These are phyloP conservation scores for Glareola pratincola DNA, from an alignment of 2,113 vertebrate genomes.

Conservation along the genomic window DNA sequence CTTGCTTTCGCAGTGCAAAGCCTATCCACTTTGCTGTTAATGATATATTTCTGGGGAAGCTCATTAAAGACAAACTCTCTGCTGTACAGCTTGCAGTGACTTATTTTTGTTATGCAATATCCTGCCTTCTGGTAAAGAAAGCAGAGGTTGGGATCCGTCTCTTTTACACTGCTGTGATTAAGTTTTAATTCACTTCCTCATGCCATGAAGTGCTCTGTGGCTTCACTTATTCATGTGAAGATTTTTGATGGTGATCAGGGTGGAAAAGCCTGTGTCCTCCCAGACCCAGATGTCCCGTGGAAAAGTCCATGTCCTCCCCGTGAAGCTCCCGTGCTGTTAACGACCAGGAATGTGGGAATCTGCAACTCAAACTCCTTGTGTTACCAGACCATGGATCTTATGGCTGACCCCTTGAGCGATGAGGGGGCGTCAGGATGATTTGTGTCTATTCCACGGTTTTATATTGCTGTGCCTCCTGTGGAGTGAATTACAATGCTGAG, in stretches of 20 bases:
- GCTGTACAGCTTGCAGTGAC: not conserved
- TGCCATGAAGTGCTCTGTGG: not conserved
- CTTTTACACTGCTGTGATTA: not conserved
- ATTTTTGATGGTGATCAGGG: not conserved
- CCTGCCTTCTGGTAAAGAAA: not conserved
- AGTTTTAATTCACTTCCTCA: not conserved
- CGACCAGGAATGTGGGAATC: not conserved
- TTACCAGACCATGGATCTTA: not conserved
- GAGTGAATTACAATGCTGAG: not conserved
- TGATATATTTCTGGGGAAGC: not conserved
- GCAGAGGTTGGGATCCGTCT: not conserved
- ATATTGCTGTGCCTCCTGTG: not conserved
- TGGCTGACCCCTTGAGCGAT: not conserved
- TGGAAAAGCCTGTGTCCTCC: not conserved
- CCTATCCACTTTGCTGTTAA: fast-evolving
- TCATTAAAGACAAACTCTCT: not conserved
- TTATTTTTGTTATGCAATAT: not conserved
- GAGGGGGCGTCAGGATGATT: not conserved
- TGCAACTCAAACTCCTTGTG: not conserved
- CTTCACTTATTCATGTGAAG: not conserved
- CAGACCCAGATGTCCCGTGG: fast-evolving
- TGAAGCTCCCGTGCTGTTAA: not conserved
- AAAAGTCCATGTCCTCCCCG: not conserved
- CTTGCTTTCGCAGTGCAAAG: not conserved
- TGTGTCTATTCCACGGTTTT: not conserved